phyloP scores from a whole-genome alignment of 2,888 invertebrate genomes.

The Tinea trinotella region DNA sequence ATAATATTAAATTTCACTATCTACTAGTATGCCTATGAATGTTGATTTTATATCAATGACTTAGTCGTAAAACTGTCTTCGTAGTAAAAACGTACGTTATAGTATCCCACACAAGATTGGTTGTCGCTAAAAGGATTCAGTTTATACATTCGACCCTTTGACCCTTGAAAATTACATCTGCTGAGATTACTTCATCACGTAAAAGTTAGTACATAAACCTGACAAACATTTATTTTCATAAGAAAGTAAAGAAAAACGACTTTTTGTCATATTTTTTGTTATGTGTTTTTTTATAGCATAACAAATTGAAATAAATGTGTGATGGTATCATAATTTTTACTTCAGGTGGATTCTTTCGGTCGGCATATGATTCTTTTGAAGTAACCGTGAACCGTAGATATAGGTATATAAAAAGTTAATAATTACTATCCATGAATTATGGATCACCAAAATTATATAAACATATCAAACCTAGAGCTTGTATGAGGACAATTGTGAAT shows the following conservation, averaged over 20 bases:
- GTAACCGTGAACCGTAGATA: too few relatives aligned
- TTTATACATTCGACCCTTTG: constrained; percentile 1
- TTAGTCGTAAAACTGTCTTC: not conserved
- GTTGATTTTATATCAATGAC: not conserved
- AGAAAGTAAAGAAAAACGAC: constrained; percentile 2
- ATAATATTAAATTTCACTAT: too few relatives aligned
- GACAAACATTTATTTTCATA: constrained; percentile 11
- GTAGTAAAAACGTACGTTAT: constrained; percentile 4
- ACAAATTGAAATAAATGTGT: constrained; percentile 8
- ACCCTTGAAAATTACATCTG: not conserved
- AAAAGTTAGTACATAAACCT: constrained; percentile 9
- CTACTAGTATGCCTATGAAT: not conserved
- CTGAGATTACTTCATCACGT: constrained; percentile 2
- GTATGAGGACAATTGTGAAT: too few relatives aligned
- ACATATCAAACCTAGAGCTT: too few relatives aligned
- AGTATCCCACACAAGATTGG: constrained; percentile 1
- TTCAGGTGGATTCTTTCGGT: too few relatives aligned
- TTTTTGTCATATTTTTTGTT: constrained; percentile 1
- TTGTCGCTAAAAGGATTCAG: constrained; percentile 10
- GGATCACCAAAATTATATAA: too few relatives aligned
- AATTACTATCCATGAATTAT: too few relatives aligned
- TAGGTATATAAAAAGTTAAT: too few relatives aligned
- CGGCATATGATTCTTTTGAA: too few relatives aligned
- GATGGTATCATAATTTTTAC: not conserved
- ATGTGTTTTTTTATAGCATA: not conserved